Evolutionary conservation across 2,113 vertebrate species (phyloP), one percentile per base, ranked within the genome.

Genomic region (Xenopus laevis): DNA sequence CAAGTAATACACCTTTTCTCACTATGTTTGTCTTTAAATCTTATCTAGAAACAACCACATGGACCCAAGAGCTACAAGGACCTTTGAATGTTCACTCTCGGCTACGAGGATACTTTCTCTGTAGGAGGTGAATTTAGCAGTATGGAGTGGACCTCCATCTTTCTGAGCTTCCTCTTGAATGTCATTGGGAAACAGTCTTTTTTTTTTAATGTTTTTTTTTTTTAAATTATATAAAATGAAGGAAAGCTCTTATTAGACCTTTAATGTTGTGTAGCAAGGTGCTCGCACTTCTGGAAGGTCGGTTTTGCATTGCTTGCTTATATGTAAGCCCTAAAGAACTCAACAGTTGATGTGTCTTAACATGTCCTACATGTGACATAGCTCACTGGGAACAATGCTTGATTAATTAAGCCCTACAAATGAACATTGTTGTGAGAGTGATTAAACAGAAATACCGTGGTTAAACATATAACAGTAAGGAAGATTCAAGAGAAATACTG

Each of bases 1-100:
- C 23, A 27, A 50, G 47, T 10, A 50, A 50, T 50, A 16, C 15
- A 50, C 6, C 1, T 55, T 3, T 55, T 50, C 47, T 50, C 12
- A 61, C 10, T 17, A 16, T 40, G 8, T 40, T 40, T 64, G 16
- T 9, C 5, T 63, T 45, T 62, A 55, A 44, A 40, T 45, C 46
- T 68, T 20, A 70, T 70, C 8, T 60, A 77, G 74, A 77, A 60
- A 57, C 50, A 30, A 57, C 59, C 62, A 62, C 50, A 27, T 57
- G 74, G 67, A 69, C 46, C 67, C 67, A 77, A 70, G 40, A 70
- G 27, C 59, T 30, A 77, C 66, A 77, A 62, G 67, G 74, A 77
- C 65, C 44, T 77, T 18, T 77, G 52, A 77, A 18, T 45, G n/a
- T 58, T 15, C 66, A 20, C n/a, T 13, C 33, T 17, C 17, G 7